These are phyloP conservation scores for Phrynocephalus forsythii DNA, from an alignment of 2,797 vertebrate species.

Conservation along the genomic window DNA sequence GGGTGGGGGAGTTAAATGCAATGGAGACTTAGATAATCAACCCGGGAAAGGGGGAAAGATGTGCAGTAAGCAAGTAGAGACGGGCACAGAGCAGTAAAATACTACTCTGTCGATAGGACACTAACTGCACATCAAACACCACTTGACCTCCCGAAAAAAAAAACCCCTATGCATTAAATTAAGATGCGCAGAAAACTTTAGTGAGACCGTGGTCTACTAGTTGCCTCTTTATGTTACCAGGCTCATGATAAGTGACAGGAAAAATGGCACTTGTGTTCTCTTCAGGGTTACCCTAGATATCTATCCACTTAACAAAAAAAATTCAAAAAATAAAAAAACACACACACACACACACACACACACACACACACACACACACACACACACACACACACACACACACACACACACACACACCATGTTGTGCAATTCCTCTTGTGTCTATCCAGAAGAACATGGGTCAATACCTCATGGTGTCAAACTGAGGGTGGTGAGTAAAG, in stretches of 20 bases:
- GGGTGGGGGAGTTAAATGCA: too few species aligned
- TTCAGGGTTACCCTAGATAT: accelerated
- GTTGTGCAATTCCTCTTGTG: background rate
- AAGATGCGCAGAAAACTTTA: too few species aligned
- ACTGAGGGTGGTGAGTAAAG: background rate
- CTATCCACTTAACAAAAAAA: background rate
- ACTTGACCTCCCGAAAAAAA: too few species aligned
- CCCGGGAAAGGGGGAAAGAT: too few species aligned
- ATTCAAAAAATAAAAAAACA: background rate
- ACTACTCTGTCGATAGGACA: too few species aligned
- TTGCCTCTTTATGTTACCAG: background rate
- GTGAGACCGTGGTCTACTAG: too few species aligned
- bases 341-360: too few species aligned
- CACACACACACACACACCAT: background rate
- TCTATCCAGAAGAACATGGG: accelerated
- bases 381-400: accelerated
- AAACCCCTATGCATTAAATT: too few species aligned
- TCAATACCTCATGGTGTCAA: accelerated
- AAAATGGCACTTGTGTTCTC: background rate
- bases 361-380: background rate
- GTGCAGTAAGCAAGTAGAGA: too few species aligned
- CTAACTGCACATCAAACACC: too few species aligned
- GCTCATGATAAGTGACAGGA: background rate
- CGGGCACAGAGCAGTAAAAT: too few species aligned
- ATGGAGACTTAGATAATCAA: too few species aligned